These are phyloP conservation scores for Zootoca vivipara DNA, from an alignment of 2,113 vertebrate genomes.

Conservation along the genomic window DNA sequence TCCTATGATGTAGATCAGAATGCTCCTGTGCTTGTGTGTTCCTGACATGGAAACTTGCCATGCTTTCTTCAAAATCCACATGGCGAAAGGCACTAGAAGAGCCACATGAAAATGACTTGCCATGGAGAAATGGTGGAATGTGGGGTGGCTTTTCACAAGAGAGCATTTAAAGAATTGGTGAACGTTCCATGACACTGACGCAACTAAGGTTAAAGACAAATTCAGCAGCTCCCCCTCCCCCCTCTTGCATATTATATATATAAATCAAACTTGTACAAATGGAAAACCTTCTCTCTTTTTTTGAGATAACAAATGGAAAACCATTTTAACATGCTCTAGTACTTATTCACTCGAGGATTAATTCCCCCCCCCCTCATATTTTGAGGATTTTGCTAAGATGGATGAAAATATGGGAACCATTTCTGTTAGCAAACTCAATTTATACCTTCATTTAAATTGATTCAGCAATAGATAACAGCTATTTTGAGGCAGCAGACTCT, in stretches of 20 bases:
- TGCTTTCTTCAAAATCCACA: not conserved
- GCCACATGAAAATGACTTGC: not conserved
- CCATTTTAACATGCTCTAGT: not conserved
- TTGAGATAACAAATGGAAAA: not conserved
- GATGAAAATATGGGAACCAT: conserved; percentile 2
- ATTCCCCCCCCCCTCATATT: not conserved
- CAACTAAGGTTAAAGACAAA: not conserved
- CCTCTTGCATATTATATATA: no score
- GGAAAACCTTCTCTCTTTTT: not conserved
- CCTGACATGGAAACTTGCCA: not conserved
- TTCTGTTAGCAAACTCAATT: conserved; percentile 12
- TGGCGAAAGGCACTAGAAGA: not conserved
- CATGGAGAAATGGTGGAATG: not conserved
- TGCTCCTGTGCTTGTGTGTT: not conserved
- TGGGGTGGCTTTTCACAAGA: not conserved
- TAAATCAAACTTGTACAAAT: not conserved
- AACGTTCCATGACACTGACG: conserved; percentile 24
- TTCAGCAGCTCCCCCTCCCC: not conserved
- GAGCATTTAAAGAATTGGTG: not conserved
- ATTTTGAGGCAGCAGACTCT: conserved; percentile 22
- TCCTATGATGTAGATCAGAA: not conserved
- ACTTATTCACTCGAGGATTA: not conserved
- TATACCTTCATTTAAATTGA: not conserved
- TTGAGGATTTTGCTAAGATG: not conserved
- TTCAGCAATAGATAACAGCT: not conserved